Base-by-base conservation (phyloP, 2,888 invertebrate species). In the Reticulitermes lucifugus region DNA sequence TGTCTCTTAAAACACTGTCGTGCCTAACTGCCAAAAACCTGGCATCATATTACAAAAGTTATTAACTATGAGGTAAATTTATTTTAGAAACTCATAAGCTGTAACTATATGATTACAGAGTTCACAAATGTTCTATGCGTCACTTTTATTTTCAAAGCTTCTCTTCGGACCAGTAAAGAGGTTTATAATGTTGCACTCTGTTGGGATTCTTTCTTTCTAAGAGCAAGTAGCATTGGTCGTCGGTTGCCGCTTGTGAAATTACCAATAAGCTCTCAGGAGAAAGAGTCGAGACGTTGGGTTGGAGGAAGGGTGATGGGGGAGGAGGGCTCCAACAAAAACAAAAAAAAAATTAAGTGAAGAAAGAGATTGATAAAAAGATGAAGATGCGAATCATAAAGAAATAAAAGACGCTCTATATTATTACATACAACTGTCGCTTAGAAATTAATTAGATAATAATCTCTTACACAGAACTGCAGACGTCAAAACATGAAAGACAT, bases 191-290 rank as follows among this genome's bases (percentile, higher is more conserved):
- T 12, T 65, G 25, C 65, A 46, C 6, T 41, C 22, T 46, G 46
- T 22, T 12, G 43, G 81, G 81, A 41, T 81, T 81, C 65, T 81
- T 81, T 81, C 65, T 41, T 81, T 85, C 81, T 77, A 46, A 46
- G 14, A 60, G 35, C 80, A 81, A 81, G 60, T 81, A 81, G 80
- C 81, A 81, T 81, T 84, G 84, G 81, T 18, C 43, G 81, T 71
- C 82, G 81, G 75, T 85, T 85, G 75, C 85, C 55, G 81, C 81
- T 65, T 75, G 59, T 73, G 73, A 85, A 85, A 85, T 85, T 85
- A 85, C 81, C 85, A 85, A 85, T 85, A 85, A 85, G 85, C 85
- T 70, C 85, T 81, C 85, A n/a, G 35, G 81, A 60, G 85, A 85
- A 85, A 85, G 73, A 51, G 75, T 41, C 41, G 41, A 60, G 60